Evolutionary conservation across 2,888 invertebrate species (phyloP), one percentile per base, ranked within the genome.

Genomic region (Eutolmus rufibarbis): DNA sequence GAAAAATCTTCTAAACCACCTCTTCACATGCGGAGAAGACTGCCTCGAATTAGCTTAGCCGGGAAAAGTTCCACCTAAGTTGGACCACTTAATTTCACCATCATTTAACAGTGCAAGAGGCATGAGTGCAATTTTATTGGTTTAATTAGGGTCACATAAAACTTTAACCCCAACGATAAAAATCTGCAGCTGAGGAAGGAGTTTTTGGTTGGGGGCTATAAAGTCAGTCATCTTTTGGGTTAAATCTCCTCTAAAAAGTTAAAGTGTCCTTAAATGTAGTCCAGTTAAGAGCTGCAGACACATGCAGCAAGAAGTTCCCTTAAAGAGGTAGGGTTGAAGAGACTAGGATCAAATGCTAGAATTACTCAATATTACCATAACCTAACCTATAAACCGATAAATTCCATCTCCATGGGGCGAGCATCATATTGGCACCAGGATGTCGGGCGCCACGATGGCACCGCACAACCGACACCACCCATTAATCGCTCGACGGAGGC

Each of bases 321-420:
- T 37, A 78, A 78, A 78, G 43, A 9, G 23, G 2, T 12, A 46
- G 66, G 9, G n/a, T 37, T 37, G 14, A 34, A 78, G 23, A 78
- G 19, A 78, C 43, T 12, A 16, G 78, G 43, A 78, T 78, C 37
- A 40, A 78, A 78, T 78, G 43, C 40, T 78, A 43, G 37, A 78
- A 78, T 78, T 84, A 40, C 43, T 74, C 74, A 84, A 84, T 84
- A 84, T 66, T 66, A 57, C 40, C 84, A 84, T 84, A 84, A 37
- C 40, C 84, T 86, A 86, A 86, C 86, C 86, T 86, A 86, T 86
- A 86, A 84, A 84, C 37, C 43, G 84, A 66, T 57, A 84, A 86
- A 86, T 77, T 84, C 74, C 57, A 84, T 57, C 84, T n/a, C 66
- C 23, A 66, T 74, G 74, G 37, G 37, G 23, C 74, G 0, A 74